phyloP scores from a whole-genome alignment of 1,140 invertebrate species.

The Philaenus spumarius region DNA sequence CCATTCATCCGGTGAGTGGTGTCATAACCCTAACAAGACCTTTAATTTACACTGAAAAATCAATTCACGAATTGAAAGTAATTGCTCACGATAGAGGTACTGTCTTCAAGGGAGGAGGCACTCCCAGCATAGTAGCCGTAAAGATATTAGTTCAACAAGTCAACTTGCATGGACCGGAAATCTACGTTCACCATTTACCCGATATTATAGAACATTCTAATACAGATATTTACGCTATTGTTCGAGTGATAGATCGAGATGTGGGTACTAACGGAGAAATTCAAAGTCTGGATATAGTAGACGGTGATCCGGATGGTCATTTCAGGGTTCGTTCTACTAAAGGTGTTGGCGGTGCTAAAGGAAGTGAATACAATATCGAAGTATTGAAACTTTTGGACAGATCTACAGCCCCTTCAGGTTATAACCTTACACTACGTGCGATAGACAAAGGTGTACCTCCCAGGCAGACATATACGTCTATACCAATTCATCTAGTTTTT shows the following conservation, averaged over 20 bases:
- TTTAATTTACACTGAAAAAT: conserved; percentile 55
- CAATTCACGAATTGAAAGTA: conserved; percentile 66
- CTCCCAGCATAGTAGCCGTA: conserved; percentile 60
- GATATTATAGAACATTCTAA: conserved; percentile 78
- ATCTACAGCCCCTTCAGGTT: conserved; percentile 63
- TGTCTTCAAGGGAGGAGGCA: conserved; percentile 47
- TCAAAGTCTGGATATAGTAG: conserved; percentile 72
- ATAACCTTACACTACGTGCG: conserved; percentile 79
- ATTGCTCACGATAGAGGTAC: conserved; percentile 75
- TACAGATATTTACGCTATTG: conserved; percentile 81
- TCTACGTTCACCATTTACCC: conserved; percentile 68
- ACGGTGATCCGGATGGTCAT: conserved; percentile 78
- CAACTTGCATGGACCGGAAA: conserved; percentile 78
- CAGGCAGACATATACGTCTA: conserved; percentile 60
- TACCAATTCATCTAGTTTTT: conserved; percentile 68
- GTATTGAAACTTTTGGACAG: conserved; percentile 68
- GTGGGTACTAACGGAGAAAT: conserved; percentile 76
- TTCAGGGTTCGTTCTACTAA: conserved; percentile 61
- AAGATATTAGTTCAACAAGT: conserved; percentile 72
- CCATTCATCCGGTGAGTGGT: conserved; percentile 86
- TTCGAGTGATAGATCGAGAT: conserved; percentile 77
- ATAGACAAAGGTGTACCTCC: conserved; percentile 74
- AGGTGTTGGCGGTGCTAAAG: conserved; percentile 34
- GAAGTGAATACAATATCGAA: conserved; percentile 66
- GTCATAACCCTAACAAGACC: conserved; percentile 75